Percentiles rank a stretch among this genome's conserved stretches.
phyloP scores from a whole-genome alignment of 2,113 vertebrate species.

The Notiomystis cincta region DNA sequence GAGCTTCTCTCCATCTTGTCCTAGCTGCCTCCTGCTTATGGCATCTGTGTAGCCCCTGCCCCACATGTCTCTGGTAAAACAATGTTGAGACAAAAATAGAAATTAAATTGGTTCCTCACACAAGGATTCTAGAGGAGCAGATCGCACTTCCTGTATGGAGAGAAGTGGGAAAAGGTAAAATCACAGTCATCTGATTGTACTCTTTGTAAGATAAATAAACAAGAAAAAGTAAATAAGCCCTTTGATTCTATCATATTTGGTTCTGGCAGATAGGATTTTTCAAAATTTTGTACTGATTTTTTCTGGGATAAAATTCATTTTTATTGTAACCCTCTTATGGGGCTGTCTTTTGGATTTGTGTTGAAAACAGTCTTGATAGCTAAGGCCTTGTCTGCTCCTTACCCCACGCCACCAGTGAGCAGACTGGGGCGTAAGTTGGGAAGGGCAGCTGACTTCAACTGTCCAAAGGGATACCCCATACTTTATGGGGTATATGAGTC shows the following conservation, averaged over 20 bases:
- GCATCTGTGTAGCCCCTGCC: no score
- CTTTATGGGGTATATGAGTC: neutral
- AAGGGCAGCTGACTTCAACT: accelerated
- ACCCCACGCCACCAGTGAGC: accelerated
- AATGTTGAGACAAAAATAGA: neutral
- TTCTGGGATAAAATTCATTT: neutral
- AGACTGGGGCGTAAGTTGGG: neutral
- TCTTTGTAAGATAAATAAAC: neutral
- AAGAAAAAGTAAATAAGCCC: neutral
- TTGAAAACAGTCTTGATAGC: neutral
- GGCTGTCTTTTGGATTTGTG: neutral
- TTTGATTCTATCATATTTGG: neutral
- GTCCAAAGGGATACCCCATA: neutral
- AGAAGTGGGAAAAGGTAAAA: neutral
- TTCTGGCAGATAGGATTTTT: neutral
- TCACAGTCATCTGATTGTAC: neutral
- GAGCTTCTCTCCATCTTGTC: neutral
- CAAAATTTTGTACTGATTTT: neutral
- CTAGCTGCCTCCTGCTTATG: neutral
- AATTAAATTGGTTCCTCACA: neutral
- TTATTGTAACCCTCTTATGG: neutral
- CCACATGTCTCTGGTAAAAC: neutral
- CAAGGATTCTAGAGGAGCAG: neutral
- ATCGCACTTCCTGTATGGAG: accelerated
- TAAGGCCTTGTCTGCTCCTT: neutral